Conservation (phyloP, 2,797 vertebrate genomes). For the Phoebastria nigripes region DNA sequence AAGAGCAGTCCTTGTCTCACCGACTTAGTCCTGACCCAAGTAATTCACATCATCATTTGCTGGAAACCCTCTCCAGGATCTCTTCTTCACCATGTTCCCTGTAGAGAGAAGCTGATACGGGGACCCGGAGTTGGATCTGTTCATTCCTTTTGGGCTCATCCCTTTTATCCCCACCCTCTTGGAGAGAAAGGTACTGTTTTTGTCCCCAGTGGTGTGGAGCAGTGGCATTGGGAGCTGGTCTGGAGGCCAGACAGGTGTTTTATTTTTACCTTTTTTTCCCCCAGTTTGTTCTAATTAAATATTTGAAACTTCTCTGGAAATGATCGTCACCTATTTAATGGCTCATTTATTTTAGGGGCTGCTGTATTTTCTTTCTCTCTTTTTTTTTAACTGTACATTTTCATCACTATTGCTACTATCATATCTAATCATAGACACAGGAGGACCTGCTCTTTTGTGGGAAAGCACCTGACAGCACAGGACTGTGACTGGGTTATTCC, state of each 20-base stretch:
- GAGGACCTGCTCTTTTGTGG: neutral
- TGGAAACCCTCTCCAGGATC: neutral
- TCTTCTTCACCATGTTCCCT: neutral
- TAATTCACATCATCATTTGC: neutral
- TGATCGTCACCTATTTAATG: neutral
- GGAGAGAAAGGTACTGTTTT: neutral
- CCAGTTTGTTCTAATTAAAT: neutral
- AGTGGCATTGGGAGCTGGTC: rapidly evolving
- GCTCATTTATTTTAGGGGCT: neutral
- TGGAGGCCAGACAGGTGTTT: neutral
- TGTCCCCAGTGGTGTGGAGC: neutral
- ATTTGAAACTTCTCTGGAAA: neutral
- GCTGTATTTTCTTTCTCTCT: neutral
- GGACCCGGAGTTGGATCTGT: neutral
- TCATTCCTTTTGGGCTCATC: neutral
- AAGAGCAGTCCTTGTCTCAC: neutral
- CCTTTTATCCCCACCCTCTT: neutral
- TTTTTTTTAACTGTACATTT: neutral
- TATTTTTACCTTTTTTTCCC: neutral
- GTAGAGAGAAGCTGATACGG: neutral
- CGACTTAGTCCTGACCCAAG: neutral
- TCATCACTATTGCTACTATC: neutral
- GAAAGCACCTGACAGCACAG: neutral
- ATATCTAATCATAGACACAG: neutral
- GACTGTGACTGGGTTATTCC: neutral